These are phyloP conservation scores for Coregonus suidteri DNA, from an alignment of 2,797 vertebrate genomes.

Conservation along the genomic window DNA sequence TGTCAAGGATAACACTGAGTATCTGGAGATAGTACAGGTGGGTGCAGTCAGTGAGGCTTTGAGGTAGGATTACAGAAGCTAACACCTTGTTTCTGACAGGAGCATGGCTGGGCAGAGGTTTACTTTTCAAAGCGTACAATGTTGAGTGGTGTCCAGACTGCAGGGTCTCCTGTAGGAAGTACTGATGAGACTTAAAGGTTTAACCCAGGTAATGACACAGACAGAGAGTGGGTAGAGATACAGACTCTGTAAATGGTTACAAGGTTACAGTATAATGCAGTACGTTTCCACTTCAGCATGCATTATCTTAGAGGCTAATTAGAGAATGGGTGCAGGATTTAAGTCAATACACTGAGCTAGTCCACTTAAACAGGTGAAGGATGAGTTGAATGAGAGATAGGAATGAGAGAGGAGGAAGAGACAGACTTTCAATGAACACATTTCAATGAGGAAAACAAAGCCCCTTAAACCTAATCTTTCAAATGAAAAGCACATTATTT, in stretches of 20 bases:
- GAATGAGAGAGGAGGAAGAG: background rate
- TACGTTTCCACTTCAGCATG: constrained; percentile 11
- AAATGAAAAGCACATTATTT: background rate
- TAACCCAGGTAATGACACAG: constrained; percentile 32
- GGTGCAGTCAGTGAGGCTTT: constrained; percentile 51
- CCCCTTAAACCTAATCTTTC: too few relatives aligned
- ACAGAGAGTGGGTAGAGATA: constrained; percentile 11
- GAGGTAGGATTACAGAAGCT: constrained; percentile 63
- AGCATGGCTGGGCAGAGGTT: constrained; percentile 16
- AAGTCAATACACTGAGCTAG: constrained; percentile 16
- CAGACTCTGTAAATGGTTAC: background rate
- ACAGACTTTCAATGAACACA: too few relatives aligned
- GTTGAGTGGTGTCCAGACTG: too few relatives aligned
- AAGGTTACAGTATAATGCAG: constrained; percentile 4
- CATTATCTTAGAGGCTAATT: constrained; percentile 25
- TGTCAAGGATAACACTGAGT: background rate
- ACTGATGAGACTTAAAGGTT: constrained; percentile 41
- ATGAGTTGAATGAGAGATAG: background rate
- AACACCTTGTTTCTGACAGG: constrained; percentile 39
- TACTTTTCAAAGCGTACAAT: constrained; percentile 40
- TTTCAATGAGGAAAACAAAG: background rate
- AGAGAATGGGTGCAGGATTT: background rate
- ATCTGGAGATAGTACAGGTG: constrained; percentile 4
- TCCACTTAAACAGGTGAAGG: constrained; percentile 13
- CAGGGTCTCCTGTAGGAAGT: constrained; percentile 42